Evolutionary conservation across 92 coral and sea anemone species (phyloP).

Genomic region (Actinostola sp.): DNA sequence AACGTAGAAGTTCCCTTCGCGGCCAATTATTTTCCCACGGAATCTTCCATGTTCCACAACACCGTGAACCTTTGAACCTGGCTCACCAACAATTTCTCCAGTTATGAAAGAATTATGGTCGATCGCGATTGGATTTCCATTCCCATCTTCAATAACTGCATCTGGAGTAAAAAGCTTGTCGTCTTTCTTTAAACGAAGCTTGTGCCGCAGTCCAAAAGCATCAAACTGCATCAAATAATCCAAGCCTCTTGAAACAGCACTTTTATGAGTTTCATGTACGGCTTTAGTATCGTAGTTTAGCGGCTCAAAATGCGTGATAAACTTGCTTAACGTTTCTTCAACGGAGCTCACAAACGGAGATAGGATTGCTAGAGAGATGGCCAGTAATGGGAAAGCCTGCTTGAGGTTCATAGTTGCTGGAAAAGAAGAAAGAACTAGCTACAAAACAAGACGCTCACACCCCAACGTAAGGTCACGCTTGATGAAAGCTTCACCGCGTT

Average conservation of each 20-base stretch:
- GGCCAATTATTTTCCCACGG: slow-evolving; percentile 85
- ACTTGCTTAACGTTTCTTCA: slow-evolving; percentile 53
- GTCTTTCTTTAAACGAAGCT: slow-evolving; percentile 71
- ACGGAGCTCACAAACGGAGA: slow-evolving; percentile 24
- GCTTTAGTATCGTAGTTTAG: slow-evolving; percentile 64
- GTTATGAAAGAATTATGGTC: slow-evolving; percentile 69
- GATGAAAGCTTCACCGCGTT: slow-evolving; percentile 24
- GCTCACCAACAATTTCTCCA: slow-evolving; percentile 83
- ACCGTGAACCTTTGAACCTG: slow-evolving; percentile 84
- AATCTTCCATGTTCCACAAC: slow-evolving; percentile 81
- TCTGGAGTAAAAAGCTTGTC: slow-evolving; percentile 71
- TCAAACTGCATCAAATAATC: slow-evolving; percentile 71
- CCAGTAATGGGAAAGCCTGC: slow-evolving; percentile 23
- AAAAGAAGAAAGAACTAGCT: slow-evolving; percentile 4
- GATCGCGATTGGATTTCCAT: slow-evolving; percentile 72
- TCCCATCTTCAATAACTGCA: slow-evolving; percentile 72
- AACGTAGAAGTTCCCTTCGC: slow-evolving; percentile 72
- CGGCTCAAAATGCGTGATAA: slow-evolving; percentile 73
- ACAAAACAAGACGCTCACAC: slow-evolving; percentile 13
- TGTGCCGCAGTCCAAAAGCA: slow-evolving; percentile 72
- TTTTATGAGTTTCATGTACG: slow-evolving; percentile 64
- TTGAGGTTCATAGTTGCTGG: slow-evolving; percentile 10
- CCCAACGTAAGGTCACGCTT: slow-evolving; percentile 60
- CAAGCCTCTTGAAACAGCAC: slow-evolving; percentile 57
- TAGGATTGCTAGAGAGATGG: slow-evolving; percentile 25